Conservation (phyloP, 1,140 invertebrate genomes). For the Araneus ventricosus region DNA sequence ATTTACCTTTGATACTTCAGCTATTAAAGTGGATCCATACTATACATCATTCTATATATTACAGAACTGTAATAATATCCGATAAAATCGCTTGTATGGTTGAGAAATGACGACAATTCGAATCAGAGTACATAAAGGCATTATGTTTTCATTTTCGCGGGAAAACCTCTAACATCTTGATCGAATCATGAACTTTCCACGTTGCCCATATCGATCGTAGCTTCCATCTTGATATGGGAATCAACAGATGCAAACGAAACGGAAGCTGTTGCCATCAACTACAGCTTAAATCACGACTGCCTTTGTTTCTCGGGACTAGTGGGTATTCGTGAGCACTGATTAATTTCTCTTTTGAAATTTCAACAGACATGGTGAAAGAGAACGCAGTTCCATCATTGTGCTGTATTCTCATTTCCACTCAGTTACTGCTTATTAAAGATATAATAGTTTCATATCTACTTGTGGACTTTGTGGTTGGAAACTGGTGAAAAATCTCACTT, state of each 20-base stretch:
- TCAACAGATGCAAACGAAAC: constrained; percentile 20
- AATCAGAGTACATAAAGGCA: too few species aligned
- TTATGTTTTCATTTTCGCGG: background rate
- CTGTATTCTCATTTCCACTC: background rate
- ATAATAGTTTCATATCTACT: too few species aligned
- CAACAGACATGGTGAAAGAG: background rate
- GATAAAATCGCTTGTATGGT: too few species aligned
- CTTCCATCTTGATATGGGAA: background rate
- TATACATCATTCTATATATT: too few species aligned
- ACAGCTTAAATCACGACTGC: constrained; percentile 1
- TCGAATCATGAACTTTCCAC: background rate
- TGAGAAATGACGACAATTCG: too few species aligned
- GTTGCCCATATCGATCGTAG: background rate
- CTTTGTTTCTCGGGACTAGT: background rate
- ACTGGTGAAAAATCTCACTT: too few species aligned
- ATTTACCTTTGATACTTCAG: too few species aligned
- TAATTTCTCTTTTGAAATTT: background rate
- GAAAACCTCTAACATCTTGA: background rate
- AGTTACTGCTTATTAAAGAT: too few species aligned
- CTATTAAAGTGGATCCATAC: too few species aligned
- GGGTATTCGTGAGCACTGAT: background rate
- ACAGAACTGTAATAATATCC: too few species aligned
- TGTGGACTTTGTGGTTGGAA: too few species aligned
- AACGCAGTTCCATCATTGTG: background rate
- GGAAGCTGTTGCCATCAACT: background rate